Evolutionary conservation across 1,140 invertebrate species (phyloP), one percentile per base, ranked within the genome.

Genomic region (Micrasema longulum): DNA sequence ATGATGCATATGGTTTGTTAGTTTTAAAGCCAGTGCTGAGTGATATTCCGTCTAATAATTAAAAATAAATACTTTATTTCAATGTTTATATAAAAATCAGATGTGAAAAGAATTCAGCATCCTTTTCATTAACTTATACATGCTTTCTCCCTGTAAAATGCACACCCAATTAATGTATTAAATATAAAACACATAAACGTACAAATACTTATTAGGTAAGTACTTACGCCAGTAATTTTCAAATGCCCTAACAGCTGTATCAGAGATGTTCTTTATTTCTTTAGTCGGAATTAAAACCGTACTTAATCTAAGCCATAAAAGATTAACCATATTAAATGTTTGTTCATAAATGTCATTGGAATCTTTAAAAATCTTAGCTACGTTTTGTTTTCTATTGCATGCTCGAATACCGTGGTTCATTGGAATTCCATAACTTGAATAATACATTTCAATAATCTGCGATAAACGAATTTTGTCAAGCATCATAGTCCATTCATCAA

Each of bases 371-470:
- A 87, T 69, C 65, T 80, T 79, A 1, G 77, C 72, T 70, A 89
- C 87, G 36, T 85, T 78, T 7, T 78, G 76, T 16, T 79, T 82
- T 68, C 90, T 81, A 62, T 88, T 85, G 64, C 90, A 90, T 0
- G 88, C 89, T 73, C 81, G 84, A 1, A 88, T 80, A 7, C 78
- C 80, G 0, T 81, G 75, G 35, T 90, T 83, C 69, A 88, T 88
- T 2, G 83, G 81, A 9, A 90, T 79, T 1, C 89, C 90, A 70
- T 84, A 83, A 53, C 87, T 81, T 0, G 90, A 90, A 78, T 91
- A 92, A 77, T 91, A 92, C 87, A 90, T 90, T 47, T 90, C 88
- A 5, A 92, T 78, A 16, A 92, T 77, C 81, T 91, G 89, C 1
- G 90, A 91, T 2, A 92, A 80, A 41, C 87, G 81, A 14, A 89